A percentile compares a stretch with the other conserved stretches of the same genome.
Conservation (phyloP, 2,888 invertebrate species). For the Tineola bisselliella region DNA sequence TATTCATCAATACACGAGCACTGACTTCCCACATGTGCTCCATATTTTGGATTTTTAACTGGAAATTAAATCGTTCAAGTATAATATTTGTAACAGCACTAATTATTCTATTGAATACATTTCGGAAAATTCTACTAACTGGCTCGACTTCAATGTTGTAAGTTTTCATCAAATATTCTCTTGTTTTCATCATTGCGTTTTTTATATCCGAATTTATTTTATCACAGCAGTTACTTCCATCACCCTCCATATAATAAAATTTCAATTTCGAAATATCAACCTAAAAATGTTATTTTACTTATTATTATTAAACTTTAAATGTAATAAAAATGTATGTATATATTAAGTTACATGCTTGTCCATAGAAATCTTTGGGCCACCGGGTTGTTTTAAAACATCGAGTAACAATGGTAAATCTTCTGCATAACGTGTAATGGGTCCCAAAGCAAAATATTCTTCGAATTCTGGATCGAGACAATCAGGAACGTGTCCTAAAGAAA, state of each 20-base stretch:
- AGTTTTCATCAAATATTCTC: constrained; percentile 59
- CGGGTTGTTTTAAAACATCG: constrained; percentile 70
- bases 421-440: constrained; percentile 89
- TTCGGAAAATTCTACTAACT: constrained; percentile 33
- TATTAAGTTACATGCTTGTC: constrained; percentile 41
- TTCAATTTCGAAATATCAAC: constrained; percentile 71
- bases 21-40: constrained; percentile 73
- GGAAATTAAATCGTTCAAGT: constrained; percentile 15
- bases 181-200: constrained; percentile 63
- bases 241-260: constrained; percentile 84
- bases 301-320: background rate
- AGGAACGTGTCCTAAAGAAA: constrained; percentile 72
- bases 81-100: background rate
- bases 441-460: constrained; percentile 79
- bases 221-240: constrained; percentile 72
- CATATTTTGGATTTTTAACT: constrained; percentile 72
- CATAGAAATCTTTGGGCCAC: constrained; percentile 46
- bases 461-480: constrained; percentile 70
- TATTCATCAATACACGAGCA: constrained; percentile 65
- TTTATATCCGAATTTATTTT: constrained; percentile 69
- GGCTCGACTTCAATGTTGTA: constrained; percentile 67
- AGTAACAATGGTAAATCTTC: constrained; percentile 82
- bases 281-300: constrained; percentile 36
- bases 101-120: background rate
- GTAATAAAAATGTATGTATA: background rate